Conservation (phyloP, 2,113 vertebrate genomes). For the Microtus ochrogaster region DNA sequence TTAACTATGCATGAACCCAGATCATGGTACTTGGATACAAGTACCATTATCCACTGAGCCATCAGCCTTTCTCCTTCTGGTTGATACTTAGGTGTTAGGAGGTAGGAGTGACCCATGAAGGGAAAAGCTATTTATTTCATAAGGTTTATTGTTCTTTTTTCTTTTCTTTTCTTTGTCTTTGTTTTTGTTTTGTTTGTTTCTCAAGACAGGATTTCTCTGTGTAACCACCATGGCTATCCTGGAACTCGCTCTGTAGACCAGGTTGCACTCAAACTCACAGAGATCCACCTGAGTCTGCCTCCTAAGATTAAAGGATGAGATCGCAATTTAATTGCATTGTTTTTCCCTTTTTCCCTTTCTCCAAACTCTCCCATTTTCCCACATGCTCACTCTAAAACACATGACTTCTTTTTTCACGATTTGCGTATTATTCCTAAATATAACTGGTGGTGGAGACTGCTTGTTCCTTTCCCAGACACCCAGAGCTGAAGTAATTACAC, state of each 20-base stretch:
- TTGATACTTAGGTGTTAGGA: constrained; percentile 42
- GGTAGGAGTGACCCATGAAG: not conserved
- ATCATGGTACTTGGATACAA: not conserved
- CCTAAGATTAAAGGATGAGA: not conserved
- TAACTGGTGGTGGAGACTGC: not conserved
- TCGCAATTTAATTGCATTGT: not conserved
- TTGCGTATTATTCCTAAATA: not conserved
- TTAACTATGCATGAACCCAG: not conserved
- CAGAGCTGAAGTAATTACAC: too few relatives aligned
- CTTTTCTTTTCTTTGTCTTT: too few relatives aligned
- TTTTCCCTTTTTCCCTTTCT: not conserved
- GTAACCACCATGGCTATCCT: too few relatives aligned
- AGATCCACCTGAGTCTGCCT: too few relatives aligned
- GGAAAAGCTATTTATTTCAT: not conserved
- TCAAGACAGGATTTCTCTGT: too few relatives aligned
- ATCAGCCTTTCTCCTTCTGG: not conserved
- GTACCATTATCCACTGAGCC: not conserved
- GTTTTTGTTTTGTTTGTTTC: too few relatives aligned
- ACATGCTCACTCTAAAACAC: not conserved
- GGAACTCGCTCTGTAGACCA: too few relatives aligned
- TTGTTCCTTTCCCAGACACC: too few relatives aligned
- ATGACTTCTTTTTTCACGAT: not conserved
- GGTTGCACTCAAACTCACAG: too few relatives aligned
- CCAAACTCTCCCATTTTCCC: not conserved
- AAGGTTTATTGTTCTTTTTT: not conserved